A percentile compares a stretch with the other conserved stretches of the same genome.
Evolutionary conservation across 2,888 invertebrate genomes (phyloP).

Genomic region (Lymantria dispar): DNA sequence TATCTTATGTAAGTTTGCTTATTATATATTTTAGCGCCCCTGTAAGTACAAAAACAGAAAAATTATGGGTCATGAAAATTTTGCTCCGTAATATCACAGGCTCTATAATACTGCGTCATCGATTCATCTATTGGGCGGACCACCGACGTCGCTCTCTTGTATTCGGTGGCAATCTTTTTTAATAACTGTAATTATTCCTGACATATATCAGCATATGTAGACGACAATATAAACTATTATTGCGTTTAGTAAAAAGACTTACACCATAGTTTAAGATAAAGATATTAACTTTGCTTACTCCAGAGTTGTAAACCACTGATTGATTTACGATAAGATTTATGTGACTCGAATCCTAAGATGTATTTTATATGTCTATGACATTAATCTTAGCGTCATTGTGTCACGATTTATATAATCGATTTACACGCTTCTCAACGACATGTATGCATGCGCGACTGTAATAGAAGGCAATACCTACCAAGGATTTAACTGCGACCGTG

Average conservation of each 20-base stretch:
- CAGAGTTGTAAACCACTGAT: slow-evolving; percentile 9
- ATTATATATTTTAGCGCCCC: too few species aligned
- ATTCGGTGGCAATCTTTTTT: too few species aligned
- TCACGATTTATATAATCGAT: slow-evolving; percentile 30
- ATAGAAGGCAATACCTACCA: slow-evolving; percentile 25
- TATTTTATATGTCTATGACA: slow-evolving; percentile 19
- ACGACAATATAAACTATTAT: too few species aligned
- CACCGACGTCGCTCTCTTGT: too few species aligned
- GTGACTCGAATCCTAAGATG: slow-evolving; percentile 16
- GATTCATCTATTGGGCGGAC: too few species aligned
- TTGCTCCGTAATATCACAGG: too few species aligned
- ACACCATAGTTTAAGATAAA: not conserved
- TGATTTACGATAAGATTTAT: slow-evolving; percentile 22
- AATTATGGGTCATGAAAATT: too few species aligned
- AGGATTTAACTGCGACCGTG: slow-evolving; percentile 42
- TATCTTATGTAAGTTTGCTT: too few species aligned
- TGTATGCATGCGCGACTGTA: slow-evolving; percentile 8
- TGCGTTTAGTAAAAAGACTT: not conserved
- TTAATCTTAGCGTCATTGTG: slow-evolving; percentile 27
- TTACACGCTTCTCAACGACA: slow-evolving; percentile 37
- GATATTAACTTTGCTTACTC: not conserved
- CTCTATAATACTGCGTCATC: too few species aligned
- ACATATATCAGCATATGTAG: too few species aligned
- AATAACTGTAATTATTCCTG: too few species aligned
- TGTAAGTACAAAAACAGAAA: too few species aligned